Conservation (phyloP, 2,888 invertebrate species). For the Selenia dentaria region DNA sequence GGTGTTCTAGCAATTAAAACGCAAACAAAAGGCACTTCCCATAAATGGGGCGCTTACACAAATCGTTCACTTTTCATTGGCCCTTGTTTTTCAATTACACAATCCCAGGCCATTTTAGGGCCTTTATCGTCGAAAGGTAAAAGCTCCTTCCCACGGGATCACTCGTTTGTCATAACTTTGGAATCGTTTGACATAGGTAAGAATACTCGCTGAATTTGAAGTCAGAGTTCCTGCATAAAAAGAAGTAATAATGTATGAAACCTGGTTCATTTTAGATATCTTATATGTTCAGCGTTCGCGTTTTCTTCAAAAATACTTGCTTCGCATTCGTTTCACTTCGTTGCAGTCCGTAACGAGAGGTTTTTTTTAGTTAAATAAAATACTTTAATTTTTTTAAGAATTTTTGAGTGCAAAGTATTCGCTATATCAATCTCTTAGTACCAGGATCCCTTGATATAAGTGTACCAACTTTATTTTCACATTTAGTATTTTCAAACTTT, state of each 20-base stretch:
- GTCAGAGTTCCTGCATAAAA: constrained; percentile 15
- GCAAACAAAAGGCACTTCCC: constrained; percentile 11
- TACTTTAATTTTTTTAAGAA: too few species aligned
- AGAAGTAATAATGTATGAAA: constrained; percentile 11
- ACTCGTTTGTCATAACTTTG: constrained; percentile 44
- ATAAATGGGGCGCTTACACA: constrained; percentile 15
- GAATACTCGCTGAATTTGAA: constrained; percentile 28
- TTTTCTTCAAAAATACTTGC: too few species aligned
- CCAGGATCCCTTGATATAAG: too few species aligned
- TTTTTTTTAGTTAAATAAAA: too few species aligned
- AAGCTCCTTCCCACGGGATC: constrained; percentile 31
- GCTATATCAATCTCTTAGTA: too few species aligned
- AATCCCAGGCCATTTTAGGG: constrained; percentile 24
- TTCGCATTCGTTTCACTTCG: too few species aligned
- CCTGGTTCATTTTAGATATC: constrained; percentile 4
- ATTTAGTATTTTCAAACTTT: too few species aligned
- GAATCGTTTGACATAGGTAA: constrained; percentile 36
- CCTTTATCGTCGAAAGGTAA: constrained; percentile 31
- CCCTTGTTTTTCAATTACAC: constrained; percentile 32
- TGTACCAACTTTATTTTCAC: too few species aligned
- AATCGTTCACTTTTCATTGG: constrained; percentile 20
- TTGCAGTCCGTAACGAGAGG: too few species aligned
- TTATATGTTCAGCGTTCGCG: too few species aligned
- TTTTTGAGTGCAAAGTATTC: too few species aligned
- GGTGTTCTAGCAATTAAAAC: constrained; percentile 10